Evolutionary conservation across 1,140 invertebrate species (phyloP), one percentile per base, ranked within the genome.

Genomic region (Lineus longissimus): DNA sequence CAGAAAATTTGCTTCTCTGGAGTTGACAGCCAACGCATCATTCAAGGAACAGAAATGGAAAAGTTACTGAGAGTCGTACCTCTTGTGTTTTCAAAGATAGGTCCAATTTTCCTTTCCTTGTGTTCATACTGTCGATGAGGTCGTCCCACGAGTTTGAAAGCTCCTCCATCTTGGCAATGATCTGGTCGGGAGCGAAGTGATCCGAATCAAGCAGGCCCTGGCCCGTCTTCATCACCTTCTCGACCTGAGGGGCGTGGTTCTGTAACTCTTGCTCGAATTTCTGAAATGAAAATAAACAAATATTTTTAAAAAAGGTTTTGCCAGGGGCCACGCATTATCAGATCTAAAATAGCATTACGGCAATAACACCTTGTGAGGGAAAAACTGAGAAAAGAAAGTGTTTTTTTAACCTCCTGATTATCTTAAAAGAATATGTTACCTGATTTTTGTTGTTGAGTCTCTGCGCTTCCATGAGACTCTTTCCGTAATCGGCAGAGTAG

Each of bases 181-280:
- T 98, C 84, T 97, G 93, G 0, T 75, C 74, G 33, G 94, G 91
- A 23, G 95, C 95, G 82, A 94, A 94, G 54, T 97, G 84, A 79
- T 96, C 95, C n/a, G 92, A 94, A 81, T 96, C 92, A 64, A 97
- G 93, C n/a, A 85, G 74, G 25, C 97, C 97, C 1, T 94, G 92
- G 2, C 95, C 95, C 80, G 80, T 82, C 17, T 73, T 86, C 54
- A 92, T 90, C 70, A 98, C 92, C 74, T 97, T 93, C 0, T 97
- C 94, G 69, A 95, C 91, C 90, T 97, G 95, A 4, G 98, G 84
- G 80, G 97, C 94, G 75, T 97, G 92, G 33, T 95, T 96, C 61
- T 71, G 71, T n/a, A 82, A 70, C 65, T 77, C 79, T 36, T 74
- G 62, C 43, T 77, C 94, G 76, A 98, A 97, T 81, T 98, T 98